Evolutionary conservation across 2,888 invertebrate genomes (phyloP), one percentile per base, ranked within the genome.

Genomic region (Nudaria mundana): DNA sequence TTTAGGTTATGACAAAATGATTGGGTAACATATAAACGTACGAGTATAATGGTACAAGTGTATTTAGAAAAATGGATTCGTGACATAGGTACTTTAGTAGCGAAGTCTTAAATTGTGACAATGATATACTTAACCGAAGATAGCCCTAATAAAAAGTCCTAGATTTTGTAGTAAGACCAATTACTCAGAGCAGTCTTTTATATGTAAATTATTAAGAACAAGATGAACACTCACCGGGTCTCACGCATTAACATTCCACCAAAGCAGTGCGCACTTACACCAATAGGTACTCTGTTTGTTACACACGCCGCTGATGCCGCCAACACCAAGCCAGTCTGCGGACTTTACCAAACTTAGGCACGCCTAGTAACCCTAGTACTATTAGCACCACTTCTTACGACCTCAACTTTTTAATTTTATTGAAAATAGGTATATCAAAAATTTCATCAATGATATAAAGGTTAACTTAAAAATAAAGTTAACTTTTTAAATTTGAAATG

Each of bases 181-280:
- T 47, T 42, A 57, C 33, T 38, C 40, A 31, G 43, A 57, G 37
- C 43, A 45, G 33, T 44, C 54, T 53, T 58, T 54, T 40, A 38
- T 62, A 63, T 61, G 52, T 60, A 55, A 20, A 60, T 73, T 76
- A 80, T 76, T 82, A 80, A 82, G 81, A 82, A 81, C 76, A 86
- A 71, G 77, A 85, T 85, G 83, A 76, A 81, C 86, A 88, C 87
- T 88, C 88, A 88, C 87, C 87, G 76, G 77, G 63, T 77, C 69
- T 77, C 77, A 83, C 82, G 85, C 77, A 86, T 82, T 84, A 84
- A 83, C 86, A 84, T 81, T 84, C 79, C 86, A 88, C 87, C 87
- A 86, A 88, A 88, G 87, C 87, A 85, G 87, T 88, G 87, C 85
- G 74, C 76, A 84, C 82, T 85, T 85, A 87, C 82, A 85, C 86